Percentiles rank a stretch among this genome's conserved stretches.
Evolutionary conservation across 2,797 vertebrate genomes (phyloP).

Genomic region (Lutjanus campechanus): DNA sequence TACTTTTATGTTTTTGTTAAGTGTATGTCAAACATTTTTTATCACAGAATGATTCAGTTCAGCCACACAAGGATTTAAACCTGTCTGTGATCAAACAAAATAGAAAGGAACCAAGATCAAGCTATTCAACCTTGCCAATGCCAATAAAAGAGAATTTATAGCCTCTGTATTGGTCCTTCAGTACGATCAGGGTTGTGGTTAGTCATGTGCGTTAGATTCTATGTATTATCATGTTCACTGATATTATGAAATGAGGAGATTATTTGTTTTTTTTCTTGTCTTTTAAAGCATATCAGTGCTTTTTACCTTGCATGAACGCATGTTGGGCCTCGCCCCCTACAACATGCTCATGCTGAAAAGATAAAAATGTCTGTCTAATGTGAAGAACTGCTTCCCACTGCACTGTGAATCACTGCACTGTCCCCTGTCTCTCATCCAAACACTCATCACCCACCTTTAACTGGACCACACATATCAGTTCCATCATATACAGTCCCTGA

Average conservation of each 20-base stretch:
- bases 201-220: slow-evolving; percentile 33
- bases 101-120: slow-evolving; percentile 28
- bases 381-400: slow-evolving; percentile 67
- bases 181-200: slow-evolving; percentile 28
- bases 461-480: slow-evolving; percentile 29
- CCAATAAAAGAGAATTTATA: slow-evolving; percentile 20
- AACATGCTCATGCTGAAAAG: slow-evolving; percentile 44
- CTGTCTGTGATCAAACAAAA: slow-evolving; percentile 23
- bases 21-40: slow-evolving; percentile 18
- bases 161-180: slow-evolving; percentile 26
- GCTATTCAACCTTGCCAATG: slow-evolving; percentile 22
- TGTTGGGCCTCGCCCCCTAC: slow-evolving; percentile 35
- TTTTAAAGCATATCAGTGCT: slow-evolving; percentile 51
- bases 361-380: slow-evolving; percentile 53
- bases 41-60: slow-evolving; percentile 12
- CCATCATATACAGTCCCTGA: slow-evolving; percentile 18
- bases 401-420: slow-evolving; percentile 72
- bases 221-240: slow-evolving; percentile 37
- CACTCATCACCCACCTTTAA: slow-evolving; percentile 33
- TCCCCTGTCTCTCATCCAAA: slow-evolving; percentile 29
- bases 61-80: slow-evolving; percentile 15
- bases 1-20: too few relatives aligned
- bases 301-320: slow-evolving; percentile 62
- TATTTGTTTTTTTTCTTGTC: slow-evolving; percentile 16
- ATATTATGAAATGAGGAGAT: slow-evolving; percentile 37